Evolutionary conservation across 2,888 invertebrate genomes (phyloP).

Genomic region (Hydrotaea diabolus): DNA sequence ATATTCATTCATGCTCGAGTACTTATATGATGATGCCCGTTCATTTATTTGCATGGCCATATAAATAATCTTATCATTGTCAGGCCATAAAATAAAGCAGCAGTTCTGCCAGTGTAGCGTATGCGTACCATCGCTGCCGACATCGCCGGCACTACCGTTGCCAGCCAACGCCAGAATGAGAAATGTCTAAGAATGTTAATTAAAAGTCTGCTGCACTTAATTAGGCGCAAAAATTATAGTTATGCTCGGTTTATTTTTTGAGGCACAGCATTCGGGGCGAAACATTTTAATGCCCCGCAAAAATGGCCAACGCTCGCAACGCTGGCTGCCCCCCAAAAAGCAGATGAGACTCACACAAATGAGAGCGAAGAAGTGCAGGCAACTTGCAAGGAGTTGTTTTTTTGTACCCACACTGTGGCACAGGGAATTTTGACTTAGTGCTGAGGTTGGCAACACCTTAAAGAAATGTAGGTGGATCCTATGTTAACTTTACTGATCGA

Average conservation of each 20-base stretch:
- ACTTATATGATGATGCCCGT: background rate
- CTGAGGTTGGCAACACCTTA: too few relatives aligned
- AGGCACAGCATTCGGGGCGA: constrained; percentile 35
- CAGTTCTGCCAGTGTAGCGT: background rate
- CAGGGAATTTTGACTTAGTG: too few relatives aligned
- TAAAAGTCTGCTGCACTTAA: constrained; percentile 68
- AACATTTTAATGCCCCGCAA: constrained; percentile 14
- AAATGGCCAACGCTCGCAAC: constrained; percentile 4
- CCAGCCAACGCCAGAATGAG: constrained; percentile 23
- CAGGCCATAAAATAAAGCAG: background rate
- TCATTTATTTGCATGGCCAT: background rate
- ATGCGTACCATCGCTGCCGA: background rate
- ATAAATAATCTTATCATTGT: background rate
- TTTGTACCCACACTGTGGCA: too few relatives aligned
- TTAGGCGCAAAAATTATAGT: constrained; percentile 67
- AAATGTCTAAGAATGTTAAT: constrained; percentile 68
- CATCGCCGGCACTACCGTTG: background rate
- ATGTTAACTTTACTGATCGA: too few relatives aligned
- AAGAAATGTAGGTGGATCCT: too few relatives aligned
- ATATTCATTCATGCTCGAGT: background rate
- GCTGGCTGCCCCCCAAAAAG: background rate
- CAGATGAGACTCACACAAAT: background rate
- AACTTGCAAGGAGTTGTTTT: background rate
- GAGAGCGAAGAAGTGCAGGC: background rate
- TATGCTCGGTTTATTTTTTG: constrained; percentile 52